Conservation (phyloP, 2,797 vertebrate genomes). For the Falco novaeseelandiae region DNA sequence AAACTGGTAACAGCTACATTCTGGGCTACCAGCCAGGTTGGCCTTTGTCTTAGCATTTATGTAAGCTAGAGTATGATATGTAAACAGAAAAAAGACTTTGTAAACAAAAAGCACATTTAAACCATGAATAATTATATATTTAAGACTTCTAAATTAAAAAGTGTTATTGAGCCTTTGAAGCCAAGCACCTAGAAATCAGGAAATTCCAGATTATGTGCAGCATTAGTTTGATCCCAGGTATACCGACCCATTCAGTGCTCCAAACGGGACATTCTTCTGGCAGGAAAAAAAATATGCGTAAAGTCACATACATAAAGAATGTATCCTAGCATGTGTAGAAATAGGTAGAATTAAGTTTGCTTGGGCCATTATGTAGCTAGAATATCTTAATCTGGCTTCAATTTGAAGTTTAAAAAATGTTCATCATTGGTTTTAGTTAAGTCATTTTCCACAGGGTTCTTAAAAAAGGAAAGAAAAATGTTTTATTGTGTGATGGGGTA, state of each 20-base stretch:
- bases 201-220: neutral
- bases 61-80: slow-evolving; percentile 54
- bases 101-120: slow-evolving; percentile 58
- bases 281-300: neutral
- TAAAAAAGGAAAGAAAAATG: slow-evolving; percentile 7
- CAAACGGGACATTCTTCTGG: neutral
- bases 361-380: neutral
- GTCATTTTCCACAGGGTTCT: neutral
- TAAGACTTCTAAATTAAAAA: slow-evolving; percentile 22
- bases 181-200: slow-evolving; percentile 8
- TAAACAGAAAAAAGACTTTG: slow-evolving; percentile 61
- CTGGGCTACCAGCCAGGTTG: slow-evolving; percentile 63
- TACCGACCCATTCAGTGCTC: neutral
- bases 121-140: slow-evolving; percentile 39
- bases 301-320: neutral
- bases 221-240: neutral
- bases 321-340: neutral
- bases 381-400: neutral
- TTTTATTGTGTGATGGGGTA: neutral
- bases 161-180: neutral
- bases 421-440: neutral
- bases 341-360: neutral
- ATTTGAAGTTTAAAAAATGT: neutral
- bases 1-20: slow-evolving; percentile 47
- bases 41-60: slow-evolving; percentile 56